phyloP scores from a whole-genome alignment of 2,888 invertebrate genomes.

The Plutella xylostella region DNA sequence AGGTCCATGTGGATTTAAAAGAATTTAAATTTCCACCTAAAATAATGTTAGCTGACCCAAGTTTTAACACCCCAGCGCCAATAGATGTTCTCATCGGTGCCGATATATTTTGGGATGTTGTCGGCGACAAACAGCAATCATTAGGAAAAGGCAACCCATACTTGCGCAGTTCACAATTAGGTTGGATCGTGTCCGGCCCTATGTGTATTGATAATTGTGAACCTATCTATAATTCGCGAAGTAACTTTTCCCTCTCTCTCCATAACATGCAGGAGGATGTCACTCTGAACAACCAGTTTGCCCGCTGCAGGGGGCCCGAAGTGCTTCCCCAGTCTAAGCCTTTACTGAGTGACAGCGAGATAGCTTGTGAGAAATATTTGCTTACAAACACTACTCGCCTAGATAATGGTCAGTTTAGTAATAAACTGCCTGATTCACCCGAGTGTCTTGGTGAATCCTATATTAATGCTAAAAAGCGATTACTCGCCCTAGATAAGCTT shows the following conservation, averaged over 20 bases:
- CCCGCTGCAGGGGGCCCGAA: background rate
- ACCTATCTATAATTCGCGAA: too few species aligned
- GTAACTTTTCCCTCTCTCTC: background rate
- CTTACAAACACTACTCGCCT: background rate
- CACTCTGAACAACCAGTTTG: too few species aligned
- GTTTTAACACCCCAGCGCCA: slow-evolving; percentile 1
- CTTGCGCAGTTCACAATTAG: background rate
- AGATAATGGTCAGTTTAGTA: background rate
- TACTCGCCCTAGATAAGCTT: background rate
- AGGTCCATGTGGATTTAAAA: background rate
- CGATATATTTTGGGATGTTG: background rate
- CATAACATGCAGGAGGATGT: background rate
- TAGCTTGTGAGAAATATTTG: background rate
- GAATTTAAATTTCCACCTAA: slow-evolving; percentile 4
- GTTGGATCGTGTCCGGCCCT: background rate
- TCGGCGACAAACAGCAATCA: background rate
- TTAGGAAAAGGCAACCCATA: background rate
- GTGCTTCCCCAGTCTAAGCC: background rate
- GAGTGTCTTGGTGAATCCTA: background rate
- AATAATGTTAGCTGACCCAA: slow-evolving; percentile 4
- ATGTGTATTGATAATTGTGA: too few species aligned
- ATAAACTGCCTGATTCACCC: background rate
- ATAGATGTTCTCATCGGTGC: slow-evolving; percentile 1
- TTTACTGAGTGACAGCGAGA: background rate
- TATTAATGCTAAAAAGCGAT: background rate